Percentiles rank a stretch among this genome's conserved stretches.
Conservation (phyloP, 2,888 invertebrate genomes). For the Leptopilina syphax region DNA sequence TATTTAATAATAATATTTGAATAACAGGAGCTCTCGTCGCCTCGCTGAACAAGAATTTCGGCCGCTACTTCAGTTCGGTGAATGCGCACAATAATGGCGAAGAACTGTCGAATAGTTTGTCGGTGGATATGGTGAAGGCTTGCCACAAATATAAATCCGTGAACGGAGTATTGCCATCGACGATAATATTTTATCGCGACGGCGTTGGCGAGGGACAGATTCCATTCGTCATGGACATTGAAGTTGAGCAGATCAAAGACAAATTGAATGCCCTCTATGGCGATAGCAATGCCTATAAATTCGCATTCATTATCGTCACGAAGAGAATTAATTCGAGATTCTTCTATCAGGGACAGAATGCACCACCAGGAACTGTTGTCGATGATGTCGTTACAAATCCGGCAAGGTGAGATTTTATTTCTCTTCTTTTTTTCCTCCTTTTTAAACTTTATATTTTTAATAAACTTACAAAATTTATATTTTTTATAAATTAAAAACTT, state of each 20-base stretch:
- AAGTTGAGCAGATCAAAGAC: slow-evolving; percentile 81
- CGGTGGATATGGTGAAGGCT: slow-evolving; percentile 80
- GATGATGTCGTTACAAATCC: slow-evolving; percentile 92
- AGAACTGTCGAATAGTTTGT: slow-evolving; percentile 86
- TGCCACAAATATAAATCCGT: slow-evolving; percentile 78
- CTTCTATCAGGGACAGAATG: slow-evolving; percentile 81
- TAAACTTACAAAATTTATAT: too few species aligned
- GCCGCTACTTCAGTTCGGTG: slow-evolving; percentile 86
- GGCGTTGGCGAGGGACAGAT: slow-evolving; percentile 96
- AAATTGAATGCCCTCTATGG: slow-evolving; percentile 79
- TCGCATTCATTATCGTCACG: slow-evolving; percentile 91
- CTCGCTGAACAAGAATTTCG: slow-evolving; percentile 79
- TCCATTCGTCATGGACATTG: slow-evolving; percentile 86
- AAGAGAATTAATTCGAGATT: slow-evolving; percentile 92
- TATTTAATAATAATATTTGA: too few species aligned
- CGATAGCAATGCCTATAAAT: slow-evolving; percentile 77
- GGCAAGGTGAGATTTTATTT: slow-evolving; percentile 77
- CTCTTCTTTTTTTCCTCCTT: neutral
- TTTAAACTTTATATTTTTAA: neutral
- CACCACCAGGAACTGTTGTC: slow-evolving; percentile 91
- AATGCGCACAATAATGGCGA: slow-evolving; percentile 86
- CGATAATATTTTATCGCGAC: slow-evolving; percentile 92
- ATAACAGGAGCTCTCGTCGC: slow-evolving; percentile 87
- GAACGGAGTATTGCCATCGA: slow-evolving; percentile 80
- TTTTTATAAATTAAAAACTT: too few species aligned